Conservation (phyloP, 2,113 vertebrate genomes). For the Theropithecus gelada region DNA sequence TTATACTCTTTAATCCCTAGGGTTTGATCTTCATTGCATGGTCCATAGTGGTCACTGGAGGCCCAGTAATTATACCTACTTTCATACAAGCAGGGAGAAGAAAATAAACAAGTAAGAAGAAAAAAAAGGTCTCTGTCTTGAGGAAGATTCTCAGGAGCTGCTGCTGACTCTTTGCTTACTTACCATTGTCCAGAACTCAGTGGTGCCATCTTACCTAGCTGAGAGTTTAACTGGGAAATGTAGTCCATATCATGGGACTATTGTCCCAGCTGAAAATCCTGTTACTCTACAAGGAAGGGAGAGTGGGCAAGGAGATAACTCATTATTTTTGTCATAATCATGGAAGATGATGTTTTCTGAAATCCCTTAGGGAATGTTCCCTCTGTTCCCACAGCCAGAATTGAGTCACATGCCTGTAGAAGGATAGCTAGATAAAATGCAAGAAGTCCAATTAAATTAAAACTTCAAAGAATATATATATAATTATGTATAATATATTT, state of each 20-base stretch:
- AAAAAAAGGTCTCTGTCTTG: background rate
- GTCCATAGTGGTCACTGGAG: background rate
- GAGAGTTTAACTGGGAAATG: background rate
- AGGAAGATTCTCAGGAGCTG: background rate
- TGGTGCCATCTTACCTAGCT: background rate
- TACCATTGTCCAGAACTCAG: background rate
- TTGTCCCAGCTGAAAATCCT: background rate
- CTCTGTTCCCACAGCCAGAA: background rate
- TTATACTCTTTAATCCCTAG: background rate
- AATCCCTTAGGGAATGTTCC: background rate
- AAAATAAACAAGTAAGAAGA: background rate
- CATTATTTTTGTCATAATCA: background rate
- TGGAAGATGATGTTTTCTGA: background rate
- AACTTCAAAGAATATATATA: background rate
- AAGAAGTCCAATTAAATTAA: background rate
- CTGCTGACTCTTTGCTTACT: background rate
- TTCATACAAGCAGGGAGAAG: background rate
- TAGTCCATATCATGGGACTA: fast-evolving
- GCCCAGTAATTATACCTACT: background rate
- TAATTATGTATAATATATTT: too few relatives aligned
- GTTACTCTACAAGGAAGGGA: background rate
- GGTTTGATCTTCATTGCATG: background rate
- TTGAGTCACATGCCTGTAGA: background rate
- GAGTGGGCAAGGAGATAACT: background rate
- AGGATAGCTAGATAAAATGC: background rate